Percentiles rank a stretch among this genome's conserved stretches.
phyloP scores from a whole-genome alignment of 2,113 vertebrate species.

The Chaetodon auriga region DNA sequence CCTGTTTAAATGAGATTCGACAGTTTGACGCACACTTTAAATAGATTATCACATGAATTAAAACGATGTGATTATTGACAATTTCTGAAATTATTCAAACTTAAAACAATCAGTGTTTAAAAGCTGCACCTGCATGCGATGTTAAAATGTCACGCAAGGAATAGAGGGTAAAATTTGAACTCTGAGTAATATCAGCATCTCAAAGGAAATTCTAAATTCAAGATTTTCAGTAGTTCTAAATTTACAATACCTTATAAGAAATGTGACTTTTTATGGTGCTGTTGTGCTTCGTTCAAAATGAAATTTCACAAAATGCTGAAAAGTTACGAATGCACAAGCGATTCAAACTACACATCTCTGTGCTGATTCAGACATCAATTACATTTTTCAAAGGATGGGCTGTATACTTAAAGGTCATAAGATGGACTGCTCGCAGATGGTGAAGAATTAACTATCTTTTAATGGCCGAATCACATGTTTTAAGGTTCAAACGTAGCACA shows the following conservation, averaged over 20 bases:
- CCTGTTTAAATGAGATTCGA: background rate
- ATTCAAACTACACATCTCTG: slow-evolving; percentile 6
- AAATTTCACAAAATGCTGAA: background rate
- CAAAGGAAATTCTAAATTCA: too few relatives aligned
- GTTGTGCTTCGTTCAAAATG: background rate
- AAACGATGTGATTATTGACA: background rate
- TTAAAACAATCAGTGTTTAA: background rate
- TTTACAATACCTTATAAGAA: background rate
- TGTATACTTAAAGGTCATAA: slow-evolving; percentile 37
- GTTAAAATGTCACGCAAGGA: background rate
- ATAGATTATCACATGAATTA: background rate
- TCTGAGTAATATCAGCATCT: background rate
- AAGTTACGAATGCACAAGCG: background rate
- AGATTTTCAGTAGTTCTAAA: background rate
- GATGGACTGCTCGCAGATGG: slow-evolving; percentile 8
- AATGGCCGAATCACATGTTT: slow-evolving; percentile 72
- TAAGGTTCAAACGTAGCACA: slow-evolving; percentile 45
- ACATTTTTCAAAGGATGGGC: slow-evolving; percentile 19
- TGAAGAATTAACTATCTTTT: slow-evolving; percentile 61
- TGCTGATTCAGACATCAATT: slow-evolving; percentile 25
- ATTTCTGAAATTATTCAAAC: background rate
- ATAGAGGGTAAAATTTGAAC: background rate
- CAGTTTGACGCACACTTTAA: background rate
- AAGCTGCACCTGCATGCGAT: background rate
- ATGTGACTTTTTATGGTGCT: too few relatives aligned